Evolutionary conservation across 2,113 vertebrate genomes (phyloP), one percentile per base, ranked within the genome.

Genomic region (Ptychochromis oligacanthus): DNA sequence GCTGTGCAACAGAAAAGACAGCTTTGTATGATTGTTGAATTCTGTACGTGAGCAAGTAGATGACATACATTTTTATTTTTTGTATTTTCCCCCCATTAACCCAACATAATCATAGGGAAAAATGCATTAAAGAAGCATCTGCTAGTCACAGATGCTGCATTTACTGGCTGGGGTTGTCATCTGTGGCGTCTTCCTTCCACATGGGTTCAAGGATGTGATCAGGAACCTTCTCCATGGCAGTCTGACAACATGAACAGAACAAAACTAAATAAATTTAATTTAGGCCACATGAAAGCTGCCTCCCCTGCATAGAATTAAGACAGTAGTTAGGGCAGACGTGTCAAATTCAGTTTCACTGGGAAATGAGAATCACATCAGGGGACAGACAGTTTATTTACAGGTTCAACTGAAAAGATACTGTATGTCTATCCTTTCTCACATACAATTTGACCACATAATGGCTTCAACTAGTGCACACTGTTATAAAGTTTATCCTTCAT

Each of bases 131-230:
- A 36, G 38, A 22, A 26, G 7, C 24, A 17, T 61, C 46, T 36
- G 75, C 38, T 20, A 9, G 31, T 52, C 55, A 59, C 52, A 15
- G 65, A 24, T 28, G 52, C 6, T 58, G 31, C n/a, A 17, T 78
- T 93, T 65, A 91, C 70, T 92, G 89, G 82, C 78, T 91, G 77
- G 88, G 64, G 60, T 91, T 85, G 12, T 93, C 79, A 2, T 94
- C 94, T 43, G 65, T 65, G 54, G 90, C 84, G 43, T 93, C 82
- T 0, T 92, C 92, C n/a, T 96, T 93, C 98, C 98, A 99, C 84
- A 99, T 87, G 15, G 98, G 97, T 54, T 96, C 77, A 75, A 87
- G 94, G 89, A 99, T 97, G 88, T 99, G 97, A 36, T 98, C 97
- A 36, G 98, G 98, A 94, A 99, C 89, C 81, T 93, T 96, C 91